Evolutionary conservation across 2,888 invertebrate genomes (phyloP).

Genomic region (Mythimna impura): DNA sequence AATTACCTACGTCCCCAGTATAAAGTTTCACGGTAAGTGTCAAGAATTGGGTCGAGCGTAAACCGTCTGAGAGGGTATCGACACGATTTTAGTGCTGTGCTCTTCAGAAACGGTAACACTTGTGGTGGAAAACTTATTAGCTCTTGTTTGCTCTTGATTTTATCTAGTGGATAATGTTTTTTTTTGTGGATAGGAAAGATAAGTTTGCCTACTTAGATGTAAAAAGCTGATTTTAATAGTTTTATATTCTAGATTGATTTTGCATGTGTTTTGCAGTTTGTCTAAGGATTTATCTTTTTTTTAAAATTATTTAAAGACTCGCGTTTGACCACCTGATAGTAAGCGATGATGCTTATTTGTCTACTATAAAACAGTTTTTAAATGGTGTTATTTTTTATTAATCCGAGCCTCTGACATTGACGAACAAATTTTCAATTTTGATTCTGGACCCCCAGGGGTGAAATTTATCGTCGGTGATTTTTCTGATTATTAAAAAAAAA

Average conservation of each 20-base stretch:
- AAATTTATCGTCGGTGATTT: no score
- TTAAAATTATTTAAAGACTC: no score
- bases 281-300: neutral
- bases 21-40: conserved; percentile 54
- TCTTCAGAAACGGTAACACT: conserved; percentile 51
- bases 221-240: neutral
- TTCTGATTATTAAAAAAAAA: no score
- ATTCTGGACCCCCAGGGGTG: no score
- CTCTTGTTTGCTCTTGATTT: conserved; percentile 44
- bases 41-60: conserved; percentile 53
- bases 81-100: conserved; percentile 42
- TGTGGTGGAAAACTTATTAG: conserved; percentile 40
- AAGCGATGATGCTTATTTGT: no score
- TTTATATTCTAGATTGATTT: neutral
- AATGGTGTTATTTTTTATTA: neutral
- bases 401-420: no score
- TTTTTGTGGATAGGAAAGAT: neutral
- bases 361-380: no score
- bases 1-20: conserved; percentile 43
- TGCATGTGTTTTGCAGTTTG: neutral
- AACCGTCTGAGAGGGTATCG: conserved; percentile 41
- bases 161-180: conserved; percentile 10
- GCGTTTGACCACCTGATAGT: no score
- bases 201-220: neutral
- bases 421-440: no score